Base-by-base conservation (phyloP, 2,113 vertebrate genomes). In the Orthonyx spaldingii region DNA sequence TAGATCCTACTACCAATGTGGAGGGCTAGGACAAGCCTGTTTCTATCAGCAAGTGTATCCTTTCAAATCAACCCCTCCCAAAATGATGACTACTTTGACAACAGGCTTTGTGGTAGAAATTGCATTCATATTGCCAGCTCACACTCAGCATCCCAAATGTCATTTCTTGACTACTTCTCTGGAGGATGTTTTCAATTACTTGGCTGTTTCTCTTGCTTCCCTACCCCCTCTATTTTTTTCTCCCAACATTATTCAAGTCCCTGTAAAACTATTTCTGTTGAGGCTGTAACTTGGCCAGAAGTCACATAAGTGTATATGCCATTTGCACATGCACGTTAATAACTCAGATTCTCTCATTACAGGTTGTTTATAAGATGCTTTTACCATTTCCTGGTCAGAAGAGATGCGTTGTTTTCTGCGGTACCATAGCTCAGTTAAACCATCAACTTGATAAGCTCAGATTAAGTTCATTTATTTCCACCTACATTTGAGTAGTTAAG, bases 171-270 rank as follows among this genome's bases (percentile, higher is more conserved):
- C 72, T 56, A 41, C 53, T 75, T 75, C 77, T 87, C 50, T 6
- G 5, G 50, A 81, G 74, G 91, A 93, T 83, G 79, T 91, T 96
- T 94, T 95, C 82, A 93, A 95, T 89, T 86, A 81, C 53, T 90
- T 71, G 72, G 22, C 55, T 84, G 65, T 66, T 94, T 50, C 89
- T 90, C 56, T 93, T 84, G 42, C 42, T 84, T 91, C 56, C 21
- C 44, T 82, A 28, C 21, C 27, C n/a, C 2, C 32, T 91, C 46
- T 71, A 44, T 49, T 92, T n/a, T n/a, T n/a, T n/a, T 71, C 80
- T 90, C 61, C 30, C 49, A 89, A 50, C 50, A 37, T 83, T 87
- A 77, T 63, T 94, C 87, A 92, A 92, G 57, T 41, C 56, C 21
- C 69, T 33, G 50, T 41, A 75, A 92, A 90, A 84, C n/a, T 49